A percentile compares a stretch with the other conserved stretches of the same genome.
These are phyloP conservation scores for Tenrec ecaudatus DNA, from an alignment of 2,113 vertebrate genomes.

Conservation along the genomic window DNA sequence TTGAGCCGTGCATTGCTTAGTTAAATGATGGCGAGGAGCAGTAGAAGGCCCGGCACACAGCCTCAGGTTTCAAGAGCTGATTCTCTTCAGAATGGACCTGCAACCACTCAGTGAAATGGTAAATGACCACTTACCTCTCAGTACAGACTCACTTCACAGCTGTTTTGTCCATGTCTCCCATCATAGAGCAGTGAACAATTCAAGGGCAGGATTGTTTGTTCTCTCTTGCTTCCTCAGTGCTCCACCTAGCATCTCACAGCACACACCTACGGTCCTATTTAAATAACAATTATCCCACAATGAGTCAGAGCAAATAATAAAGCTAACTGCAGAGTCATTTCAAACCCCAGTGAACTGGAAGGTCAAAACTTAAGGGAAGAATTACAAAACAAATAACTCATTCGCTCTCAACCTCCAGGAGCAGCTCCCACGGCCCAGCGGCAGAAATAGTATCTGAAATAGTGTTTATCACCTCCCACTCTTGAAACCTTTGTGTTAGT, in stretches of 20 bases:
- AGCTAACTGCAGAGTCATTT: slow-evolving; percentile 72
- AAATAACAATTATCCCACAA: slow-evolving; percentile 77
- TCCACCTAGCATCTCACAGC: slow-evolving; percentile 70
- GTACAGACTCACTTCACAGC: slow-evolving; percentile 26
- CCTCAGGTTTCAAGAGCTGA: slow-evolving; percentile 1
- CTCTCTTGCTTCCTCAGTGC: slow-evolving; percentile 33
- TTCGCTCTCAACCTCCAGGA: not conserved
- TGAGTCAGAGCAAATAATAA: slow-evolving; percentile 79
- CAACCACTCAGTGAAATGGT: slow-evolving; percentile 38
- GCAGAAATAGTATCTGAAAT: slow-evolving; percentile 3
- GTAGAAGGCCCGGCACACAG: not conserved
- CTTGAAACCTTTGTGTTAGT: not conserved
- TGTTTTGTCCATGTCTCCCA: not conserved
- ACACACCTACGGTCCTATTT: slow-evolving; percentile 76
- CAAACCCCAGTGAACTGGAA: slow-evolving; percentile 36
- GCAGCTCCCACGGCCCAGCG: not conserved
- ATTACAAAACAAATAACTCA: slow-evolving; percentile 43
- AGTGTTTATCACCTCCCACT: not conserved
- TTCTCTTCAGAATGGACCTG: slow-evolving; percentile 9
- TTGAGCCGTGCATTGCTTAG: not conserved
- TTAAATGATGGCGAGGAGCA: not conserved
- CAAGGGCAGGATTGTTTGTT: slow-evolving; percentile 68
- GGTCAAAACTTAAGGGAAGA: slow-evolving; percentile 49
- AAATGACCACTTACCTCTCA: slow-evolving; percentile 48
- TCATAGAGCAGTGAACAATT: slow-evolving; percentile 71